A percentile compares a stretch with the other conserved stretches of the same genome.
phyloP scores from a whole-genome alignment of 2,113 vertebrate species.

The Calcarius ornatus region DNA sequence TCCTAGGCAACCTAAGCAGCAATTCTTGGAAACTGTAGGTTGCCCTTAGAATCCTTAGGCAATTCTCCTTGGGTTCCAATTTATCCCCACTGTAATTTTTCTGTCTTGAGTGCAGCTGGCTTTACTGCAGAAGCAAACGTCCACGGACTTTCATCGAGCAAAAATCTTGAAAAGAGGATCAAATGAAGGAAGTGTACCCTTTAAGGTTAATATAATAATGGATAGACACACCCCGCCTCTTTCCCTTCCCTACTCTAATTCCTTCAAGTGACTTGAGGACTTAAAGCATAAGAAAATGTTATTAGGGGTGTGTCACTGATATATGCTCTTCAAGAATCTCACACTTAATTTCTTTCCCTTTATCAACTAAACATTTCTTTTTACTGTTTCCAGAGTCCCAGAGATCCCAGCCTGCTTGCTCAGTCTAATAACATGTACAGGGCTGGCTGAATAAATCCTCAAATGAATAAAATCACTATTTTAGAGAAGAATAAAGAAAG shows the following conservation, averaged over 20 bases:
- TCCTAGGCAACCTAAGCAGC: neutral
- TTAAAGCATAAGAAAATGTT: neutral
- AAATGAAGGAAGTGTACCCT: neutral
- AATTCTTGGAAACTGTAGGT: too few species aligned
- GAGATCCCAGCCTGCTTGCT: neutral
- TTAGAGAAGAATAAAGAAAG: neutral
- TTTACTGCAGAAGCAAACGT: neutral
- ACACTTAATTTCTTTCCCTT: neutral
- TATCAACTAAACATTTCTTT: neutral
- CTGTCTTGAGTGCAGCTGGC: neutral
- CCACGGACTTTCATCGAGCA: neutral
- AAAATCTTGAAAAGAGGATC: neutral
- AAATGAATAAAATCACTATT: neutral
- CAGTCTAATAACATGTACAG: neutral
- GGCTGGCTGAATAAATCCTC: neutral
- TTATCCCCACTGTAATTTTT: neutral
- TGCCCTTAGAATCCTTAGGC: too few species aligned
- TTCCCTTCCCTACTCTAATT: neutral
- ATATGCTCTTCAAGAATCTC: neutral
- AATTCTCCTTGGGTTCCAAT: neutral
- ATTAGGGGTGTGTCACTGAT: neutral
- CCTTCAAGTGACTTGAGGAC: neutral
- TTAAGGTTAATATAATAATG: neutral
- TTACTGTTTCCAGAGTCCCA: neutral
- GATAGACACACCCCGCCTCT: neutral